These are phyloP conservation scores for Ametastegia equiseti DNA, from an alignment of 2,888 invertebrate genomes.

Conservation along the genomic window DNA sequence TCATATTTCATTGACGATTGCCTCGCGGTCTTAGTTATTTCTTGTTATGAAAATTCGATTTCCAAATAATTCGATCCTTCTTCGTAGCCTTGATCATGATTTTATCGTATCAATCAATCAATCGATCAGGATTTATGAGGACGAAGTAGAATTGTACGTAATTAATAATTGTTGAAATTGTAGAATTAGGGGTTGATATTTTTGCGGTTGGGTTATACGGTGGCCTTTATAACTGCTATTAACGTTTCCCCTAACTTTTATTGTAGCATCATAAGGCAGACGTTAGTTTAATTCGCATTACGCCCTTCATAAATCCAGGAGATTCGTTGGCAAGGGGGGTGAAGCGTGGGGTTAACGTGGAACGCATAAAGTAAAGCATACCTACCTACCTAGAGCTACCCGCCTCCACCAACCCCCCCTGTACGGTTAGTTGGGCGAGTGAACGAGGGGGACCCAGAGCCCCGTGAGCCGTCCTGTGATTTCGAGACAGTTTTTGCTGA, in stretches of 20 bases:
- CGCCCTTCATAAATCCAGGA: conserved; percentile 69
- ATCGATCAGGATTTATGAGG: neutral
- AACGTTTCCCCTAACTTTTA: conserved; percentile 55
- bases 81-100: neutral
- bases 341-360: conserved; percentile 59
- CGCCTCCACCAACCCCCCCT: neutral
- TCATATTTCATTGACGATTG: neutral
- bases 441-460: conserved; percentile 55
- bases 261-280: conserved; percentile 61
- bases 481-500: conserved; percentile 71
- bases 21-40: too few species aligned
- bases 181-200: conserved; percentile 6
- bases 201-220: neutral
- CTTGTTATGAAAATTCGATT: neutral
- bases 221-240: conserved; percentile 27
- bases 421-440: conserved; percentile 49
- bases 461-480: conserved; percentile 63
- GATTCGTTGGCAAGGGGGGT: conserved; percentile 60
- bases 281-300: conserved; percentile 73
- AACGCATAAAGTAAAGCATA: conserved; percentile 61
- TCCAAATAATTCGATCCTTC: neutral
- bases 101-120: neutral
- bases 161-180: neutral
- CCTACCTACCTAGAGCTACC: conserved; percentile 31
- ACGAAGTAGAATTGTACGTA: neutral